These are phyloP conservation scores for Rhagologus leucostigma DNA, from an alignment of 2,113 vertebrate species.

Conservation along the genomic window DNA sequence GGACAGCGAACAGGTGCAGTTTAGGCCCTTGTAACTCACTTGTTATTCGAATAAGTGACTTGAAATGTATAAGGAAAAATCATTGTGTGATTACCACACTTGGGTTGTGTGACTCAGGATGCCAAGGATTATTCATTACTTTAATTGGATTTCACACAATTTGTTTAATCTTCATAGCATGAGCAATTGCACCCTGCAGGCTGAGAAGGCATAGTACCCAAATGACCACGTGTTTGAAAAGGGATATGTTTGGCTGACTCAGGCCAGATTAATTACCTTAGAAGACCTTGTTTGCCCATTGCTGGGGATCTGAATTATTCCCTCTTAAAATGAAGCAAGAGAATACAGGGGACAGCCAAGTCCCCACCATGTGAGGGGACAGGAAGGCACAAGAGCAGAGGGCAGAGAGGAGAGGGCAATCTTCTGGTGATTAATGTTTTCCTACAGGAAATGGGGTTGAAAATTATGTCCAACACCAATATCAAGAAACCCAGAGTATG, in stretches of 20 bases:
- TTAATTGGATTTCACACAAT: neutral
- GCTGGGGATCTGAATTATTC: neutral
- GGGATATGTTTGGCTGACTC: neutral
- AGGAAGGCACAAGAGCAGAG: neutral
- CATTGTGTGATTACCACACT: neutral
- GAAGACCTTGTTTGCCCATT: neutral
- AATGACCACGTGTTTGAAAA: neutral
- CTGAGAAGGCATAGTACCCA: neutral
- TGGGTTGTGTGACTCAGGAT: neutral
- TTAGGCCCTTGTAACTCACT: neutral
- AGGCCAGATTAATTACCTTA: neutral
- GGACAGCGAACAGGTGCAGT: neutral
- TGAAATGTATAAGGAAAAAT: neutral
- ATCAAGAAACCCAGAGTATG: conserved; percentile 57
- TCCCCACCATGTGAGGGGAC: neutral
- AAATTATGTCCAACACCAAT: conserved; percentile 61
- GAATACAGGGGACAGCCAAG: neutral
- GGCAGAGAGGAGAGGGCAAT: neutral
- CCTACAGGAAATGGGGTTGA: conserved; percentile 61
- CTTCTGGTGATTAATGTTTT: neutral
- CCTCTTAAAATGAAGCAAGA: neutral
- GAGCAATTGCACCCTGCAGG: neutral
- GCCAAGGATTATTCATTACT: neutral
- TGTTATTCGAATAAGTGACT: neutral
- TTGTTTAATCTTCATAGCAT: neutral